Conservation (phyloP, 2,113 vertebrate species). For the Syngnathus floridae region DNA sequence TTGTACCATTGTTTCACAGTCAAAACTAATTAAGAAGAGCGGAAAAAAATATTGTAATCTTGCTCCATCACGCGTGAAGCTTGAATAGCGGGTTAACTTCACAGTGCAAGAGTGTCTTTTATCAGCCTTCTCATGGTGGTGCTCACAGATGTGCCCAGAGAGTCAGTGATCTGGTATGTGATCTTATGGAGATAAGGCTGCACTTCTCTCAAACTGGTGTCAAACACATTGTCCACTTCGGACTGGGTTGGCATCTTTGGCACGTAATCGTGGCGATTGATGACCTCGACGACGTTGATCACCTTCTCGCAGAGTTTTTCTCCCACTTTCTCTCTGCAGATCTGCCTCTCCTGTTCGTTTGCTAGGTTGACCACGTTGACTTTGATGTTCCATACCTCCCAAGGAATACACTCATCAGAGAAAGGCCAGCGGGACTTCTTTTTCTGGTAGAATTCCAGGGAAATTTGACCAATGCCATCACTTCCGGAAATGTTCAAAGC, state of each 20-base stretch:
- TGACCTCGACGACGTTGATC: slow-evolving; percentile 96
- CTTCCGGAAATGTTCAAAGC: slow-evolving; percentile 82
- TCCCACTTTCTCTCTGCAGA: slow-evolving; percentile 94
- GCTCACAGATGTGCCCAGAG: slow-evolving; percentile 89
- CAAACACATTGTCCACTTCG: slow-evolving; percentile 96
- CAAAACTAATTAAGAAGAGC: neutral
- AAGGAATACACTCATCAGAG: slow-evolving; percentile 93
- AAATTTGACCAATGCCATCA: slow-evolving; percentile 92
- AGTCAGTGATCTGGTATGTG: slow-evolving; percentile 92
- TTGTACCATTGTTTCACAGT: neutral
- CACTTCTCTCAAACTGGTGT: slow-evolving; percentile 91
- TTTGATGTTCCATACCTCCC: slow-evolving; percentile 98
- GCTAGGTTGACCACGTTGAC: slow-evolving; percentile 92
- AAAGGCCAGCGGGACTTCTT: slow-evolving; percentile 98
- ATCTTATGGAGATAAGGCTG: slow-evolving; percentile 98
- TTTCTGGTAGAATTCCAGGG: slow-evolving; percentile 97
- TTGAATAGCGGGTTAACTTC: slow-evolving; percentile 16
- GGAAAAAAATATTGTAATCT: neutral
- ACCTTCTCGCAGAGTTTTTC: slow-evolving; percentile 97
- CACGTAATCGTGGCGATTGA: slow-evolving; percentile 94
- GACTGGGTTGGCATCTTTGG: slow-evolving; percentile 99
- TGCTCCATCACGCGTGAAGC: neutral
- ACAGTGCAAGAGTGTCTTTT: slow-evolving; percentile 93
- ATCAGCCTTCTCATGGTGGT: slow-evolving; percentile 96
- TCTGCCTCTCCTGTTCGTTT: slow-evolving; percentile 95